phyloP scores from a whole-genome alignment of 1,140 invertebrate genomes.

The Campoletis sonorensis region DNA sequence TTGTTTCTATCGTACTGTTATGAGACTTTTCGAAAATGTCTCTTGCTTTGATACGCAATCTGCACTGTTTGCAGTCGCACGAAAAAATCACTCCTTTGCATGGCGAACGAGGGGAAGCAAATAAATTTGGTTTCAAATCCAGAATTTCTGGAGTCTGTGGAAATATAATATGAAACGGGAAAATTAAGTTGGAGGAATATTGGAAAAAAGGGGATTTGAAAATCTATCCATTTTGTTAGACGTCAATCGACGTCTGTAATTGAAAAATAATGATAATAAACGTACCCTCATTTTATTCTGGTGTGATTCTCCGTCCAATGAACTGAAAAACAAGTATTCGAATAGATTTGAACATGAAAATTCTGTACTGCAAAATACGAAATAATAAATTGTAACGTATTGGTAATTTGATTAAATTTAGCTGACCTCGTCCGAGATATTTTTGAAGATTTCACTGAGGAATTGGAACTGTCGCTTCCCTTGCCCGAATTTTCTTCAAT shows the following conservation, averaged over 20 bases:
- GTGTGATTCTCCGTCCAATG: neutral
- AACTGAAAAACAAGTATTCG: neutral
- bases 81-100: neutral
- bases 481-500: neutral
- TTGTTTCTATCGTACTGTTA: neutral
- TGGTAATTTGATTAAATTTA: neutral
- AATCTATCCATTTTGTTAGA: neutral
- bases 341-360: too few species aligned
- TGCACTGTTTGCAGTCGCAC: slow-evolving; percentile 15
- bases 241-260: too few species aligned
- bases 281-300: neutral
- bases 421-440: slow-evolving; percentile 20
- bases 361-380: too few species aligned
- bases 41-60: neutral
- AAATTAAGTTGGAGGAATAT: neutral
- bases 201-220: neutral
- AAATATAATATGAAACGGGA: neutral
- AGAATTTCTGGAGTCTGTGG: neutral
- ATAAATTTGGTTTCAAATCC: neutral
- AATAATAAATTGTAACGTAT: too few species aligned
- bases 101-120: neutral
- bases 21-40: neutral
- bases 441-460: slow-evolving; percentile 6
- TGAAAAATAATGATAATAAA: neutral
- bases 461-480: neutral